Base-by-base conservation (phyloP, 1,140 invertebrate genomes). In the Nephila pilipes region DNA sequence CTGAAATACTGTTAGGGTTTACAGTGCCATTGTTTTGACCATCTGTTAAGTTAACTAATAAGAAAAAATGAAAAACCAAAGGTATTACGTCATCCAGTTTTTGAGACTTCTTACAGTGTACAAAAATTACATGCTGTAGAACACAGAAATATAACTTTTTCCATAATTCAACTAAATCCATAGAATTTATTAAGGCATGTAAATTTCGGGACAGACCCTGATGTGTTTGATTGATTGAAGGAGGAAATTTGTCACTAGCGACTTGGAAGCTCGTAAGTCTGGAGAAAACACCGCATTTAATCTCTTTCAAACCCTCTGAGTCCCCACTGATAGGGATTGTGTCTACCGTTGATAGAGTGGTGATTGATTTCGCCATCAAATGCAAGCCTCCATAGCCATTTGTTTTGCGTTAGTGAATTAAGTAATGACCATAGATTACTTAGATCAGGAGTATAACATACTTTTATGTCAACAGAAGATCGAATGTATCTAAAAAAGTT, bases 301-400 rank as follows among this genome's bases (percentile, higher is more conserved):
- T 85, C 83, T 60, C 57, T 60, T 85, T 60, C 54, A 85, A 83
- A 57, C 83, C 83, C 29, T 85, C 83, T 85, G 83, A 85, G 83
- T 36, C 54, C 55, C 29, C 54, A 85, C 83, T 85, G 83, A 85
- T 85, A 85, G 83, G 83, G 83, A 83, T 83, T 54, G 80, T 55
- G 54, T 46, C 54, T 60, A 54, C 25, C 46, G 32, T 85, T 32
- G 29, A 85, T 85, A 85, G 29, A 81, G 80, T 54, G n/a, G 29
- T 85, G 83, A 85, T 85, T 85, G 83, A 85, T 85, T 36, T 58
- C 25, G 83, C 83, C 54, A 83, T 83, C 80, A 83, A 83, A 83
- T 83, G 46, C 80, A 83, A 54, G 54, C 36, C 22, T 83, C 80
- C 54, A 55, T 54, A 54, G 54, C 22, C 38, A 55, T 83, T 83